phyloP scores from a whole-genome alignment of 1,140 invertebrate species.

The Probaryconus sp. region DNA sequence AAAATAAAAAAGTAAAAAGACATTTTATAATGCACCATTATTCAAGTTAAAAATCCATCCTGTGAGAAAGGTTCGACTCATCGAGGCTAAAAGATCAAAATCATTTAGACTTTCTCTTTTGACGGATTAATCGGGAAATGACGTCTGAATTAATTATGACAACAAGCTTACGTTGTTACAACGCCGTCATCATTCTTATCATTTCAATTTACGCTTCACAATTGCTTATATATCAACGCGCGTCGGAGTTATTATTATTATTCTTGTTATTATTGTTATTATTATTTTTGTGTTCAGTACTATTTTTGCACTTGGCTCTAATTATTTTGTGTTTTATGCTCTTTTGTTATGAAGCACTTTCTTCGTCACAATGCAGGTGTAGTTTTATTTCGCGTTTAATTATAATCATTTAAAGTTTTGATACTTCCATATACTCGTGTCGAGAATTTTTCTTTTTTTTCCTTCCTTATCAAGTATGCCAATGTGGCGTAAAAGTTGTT shows the following conservation, averaged over 20 bases:
- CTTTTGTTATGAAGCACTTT: constrained; percentile 6
- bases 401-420: constrained; percentile 10
- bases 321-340: constrained; percentile 26
- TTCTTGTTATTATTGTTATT: constrained; percentile 6
- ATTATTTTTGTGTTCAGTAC: constrained; percentile 7
- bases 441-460: constrained; percentile 2
- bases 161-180: constrained; percentile 44
- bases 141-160: constrained; percentile 48
- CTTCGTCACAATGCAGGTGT: constrained; percentile 5
- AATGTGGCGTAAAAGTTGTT: neutral
- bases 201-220: constrained; percentile 50
- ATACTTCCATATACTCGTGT: constrained; percentile 1
- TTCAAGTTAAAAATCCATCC: too few relatives aligned
- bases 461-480: constrained; percentile 1
- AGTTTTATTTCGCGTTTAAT: constrained; percentile 15
- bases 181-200: constrained; percentile 50
- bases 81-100: neutral
- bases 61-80: constrained; percentile 26
- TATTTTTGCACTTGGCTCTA: constrained; percentile 8
- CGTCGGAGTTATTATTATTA: constrained; percentile 30
- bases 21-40: too few relatives aligned
- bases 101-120: constrained; percentile 34
- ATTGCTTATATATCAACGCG: constrained; percentile 47
- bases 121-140: constrained; percentile 46
- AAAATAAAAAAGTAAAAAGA: too few relatives aligned